Evolutionary conservation across 2,797 vertebrate species (phyloP), one percentile per base, ranked within the genome.

Genomic region (Arctocebus calabarensis): DNA sequence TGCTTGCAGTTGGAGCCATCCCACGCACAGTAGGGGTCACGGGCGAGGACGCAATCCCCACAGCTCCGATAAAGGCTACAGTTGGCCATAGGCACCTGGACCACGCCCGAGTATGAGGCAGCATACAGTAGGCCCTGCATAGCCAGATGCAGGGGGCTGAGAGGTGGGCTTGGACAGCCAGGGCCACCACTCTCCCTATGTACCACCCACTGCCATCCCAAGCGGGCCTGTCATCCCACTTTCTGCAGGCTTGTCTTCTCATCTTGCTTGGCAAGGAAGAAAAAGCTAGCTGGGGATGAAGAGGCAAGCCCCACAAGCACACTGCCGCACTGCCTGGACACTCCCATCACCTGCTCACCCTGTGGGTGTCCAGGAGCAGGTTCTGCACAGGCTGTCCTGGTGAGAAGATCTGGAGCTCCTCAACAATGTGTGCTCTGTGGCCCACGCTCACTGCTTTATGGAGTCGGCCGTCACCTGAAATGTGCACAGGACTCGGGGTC

Each of bases 1-100:
- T 34, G 97, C 43, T 68, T 98, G 97, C 99, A 99, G 93, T 98
- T 97, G 2, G 97, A 98, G 77, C 98, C 98, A 5, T 97, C 98
- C 99, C 99, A 99, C n/a, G 99, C 99, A 0, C 99, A 99, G 98
- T 99, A 99, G 7, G 99, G 99, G 96, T 99, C 99, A 96, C 99
- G 99, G 8, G 99, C 99, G 70, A 99, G 99, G 96, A 99, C 95
- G 43, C 99, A 99, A 92, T 99, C 99, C 37, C 99, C 99, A 4
- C 99, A 99, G 98, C 98, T 99, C 97, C 93, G 98, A 96, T 99
- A 99, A 94, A 99, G 99, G 97, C 99, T 99, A 98, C 99, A 99
- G 98, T 99, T 99, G 94, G 99, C 99, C 1, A 99, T 98, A 0
- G 99, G 99, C 93, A 99, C 98, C 98, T 99, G 99, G 84, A 99